Percentiles rank a stretch among this genome's conserved stretches.
phyloP scores from a whole-genome alignment of 2,888 invertebrate species.

The Homarus gammarus region DNA sequence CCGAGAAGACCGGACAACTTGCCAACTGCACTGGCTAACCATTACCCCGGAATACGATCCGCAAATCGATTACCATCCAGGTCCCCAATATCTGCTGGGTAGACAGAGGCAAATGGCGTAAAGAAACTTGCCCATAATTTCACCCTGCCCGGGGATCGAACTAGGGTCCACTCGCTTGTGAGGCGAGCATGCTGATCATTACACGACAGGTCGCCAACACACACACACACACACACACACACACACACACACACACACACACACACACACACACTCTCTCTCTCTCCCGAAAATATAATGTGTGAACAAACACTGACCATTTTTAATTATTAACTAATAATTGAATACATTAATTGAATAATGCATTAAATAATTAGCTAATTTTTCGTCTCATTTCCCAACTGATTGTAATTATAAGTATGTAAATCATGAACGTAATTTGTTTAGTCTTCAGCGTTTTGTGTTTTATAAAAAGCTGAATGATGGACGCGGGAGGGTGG shows the following conservation, averaged over 20 bases:
- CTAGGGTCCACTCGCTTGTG: too few relatives aligned
- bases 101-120: too few relatives aligned
- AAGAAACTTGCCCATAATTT: too few relatives aligned
- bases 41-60: too few relatives aligned
- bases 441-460: neutral
- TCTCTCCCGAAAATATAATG: conserved; percentile 3
- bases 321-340: conserved; percentile 31
- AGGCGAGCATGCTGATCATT: too few relatives aligned
- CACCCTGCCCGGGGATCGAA: too few relatives aligned
- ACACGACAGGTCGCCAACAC: too few relatives aligned
- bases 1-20: too few relatives aligned
- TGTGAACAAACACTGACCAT: conserved; percentile 7
- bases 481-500: neutral
- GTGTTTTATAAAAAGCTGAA: neutral
- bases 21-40: too few relatives aligned
- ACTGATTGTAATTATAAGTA: conserved; percentile 46
- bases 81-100: too few relatives aligned
- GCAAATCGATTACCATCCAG: too few relatives aligned
- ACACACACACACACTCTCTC: conserved; percentile 13
- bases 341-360: conserved; percentile 36
- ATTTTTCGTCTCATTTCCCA: conserved; percentile 48
- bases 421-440: conserved; percentile 7
- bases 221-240: conserved; percentile 30
- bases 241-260: conserved; percentile 44
- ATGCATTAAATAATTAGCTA: conserved; percentile 47